These are phyloP conservation scores for Aepyceros melampus DNA, from an alignment of 2,113 vertebrate genomes.

Conservation along the genomic window DNA sequence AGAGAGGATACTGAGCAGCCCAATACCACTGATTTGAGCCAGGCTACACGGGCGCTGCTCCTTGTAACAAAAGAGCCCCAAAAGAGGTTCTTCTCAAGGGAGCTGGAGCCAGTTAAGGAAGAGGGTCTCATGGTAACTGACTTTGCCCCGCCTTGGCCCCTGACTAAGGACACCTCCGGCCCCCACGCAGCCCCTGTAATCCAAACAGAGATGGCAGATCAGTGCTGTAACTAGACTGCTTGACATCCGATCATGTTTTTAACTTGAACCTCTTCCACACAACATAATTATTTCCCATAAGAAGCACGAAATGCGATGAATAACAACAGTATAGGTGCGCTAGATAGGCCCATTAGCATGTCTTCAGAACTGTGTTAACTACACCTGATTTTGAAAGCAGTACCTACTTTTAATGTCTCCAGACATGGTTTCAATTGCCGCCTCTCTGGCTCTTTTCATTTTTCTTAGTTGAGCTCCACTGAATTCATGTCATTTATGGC, in stretches of 20 bases:
- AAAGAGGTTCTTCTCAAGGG: neutral
- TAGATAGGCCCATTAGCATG: neutral
- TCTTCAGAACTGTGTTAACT: neutral
- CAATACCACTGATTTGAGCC: rapidly evolving
- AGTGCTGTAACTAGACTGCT: neutral
- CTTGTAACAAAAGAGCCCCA: neutral
- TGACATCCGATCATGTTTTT: neutral
- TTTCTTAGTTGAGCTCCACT: neutral
- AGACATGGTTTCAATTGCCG: neutral
- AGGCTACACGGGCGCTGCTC: neutral
- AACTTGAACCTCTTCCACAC: neutral
- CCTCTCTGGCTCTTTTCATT: neutral
- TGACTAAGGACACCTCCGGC: neutral
- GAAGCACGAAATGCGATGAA: neutral
- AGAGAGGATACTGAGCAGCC: neutral
- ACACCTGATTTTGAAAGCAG: neutral
- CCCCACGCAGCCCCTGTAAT: neutral
- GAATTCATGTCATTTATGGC: neutral
- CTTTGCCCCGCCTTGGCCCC: neutral
- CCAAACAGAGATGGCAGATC: neutral
- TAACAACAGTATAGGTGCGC: neutral
- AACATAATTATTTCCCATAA: neutral
- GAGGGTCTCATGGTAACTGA: neutral
- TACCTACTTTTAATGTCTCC: neutral
- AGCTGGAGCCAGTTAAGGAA: neutral